Base-by-base conservation (phyloP, 2,113 vertebrate species). In the Myrmecobius fasciatus region DNA sequence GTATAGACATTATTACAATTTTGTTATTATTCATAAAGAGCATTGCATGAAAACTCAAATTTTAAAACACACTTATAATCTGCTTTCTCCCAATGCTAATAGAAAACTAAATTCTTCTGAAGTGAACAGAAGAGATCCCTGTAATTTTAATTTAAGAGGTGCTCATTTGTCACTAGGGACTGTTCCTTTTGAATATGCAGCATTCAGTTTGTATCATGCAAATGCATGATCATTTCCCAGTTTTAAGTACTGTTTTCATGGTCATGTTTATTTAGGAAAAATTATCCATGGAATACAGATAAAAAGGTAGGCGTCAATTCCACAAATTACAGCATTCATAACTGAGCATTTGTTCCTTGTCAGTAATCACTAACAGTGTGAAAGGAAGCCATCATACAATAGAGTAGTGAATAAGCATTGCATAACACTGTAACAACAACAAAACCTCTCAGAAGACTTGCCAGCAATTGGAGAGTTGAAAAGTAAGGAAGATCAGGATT, bases 251-350 rank as follows among this genome's bases (percentile, higher is more conserved):
- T 97, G 97, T 97, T 97, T 97, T 97, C 95, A 94, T 89, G 67
- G 53, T 91, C 97, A 36, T 51, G 95, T 95, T 97, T 97, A 97
- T 92, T 96, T 95, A 94, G 93, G 93, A 89, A 54, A 97, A 97
- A 97, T 97, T 97, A 97, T 95, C 95, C 96, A 92, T 96, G 94
- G 96, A 92, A 95, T 94, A 36, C 49, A 97, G 94, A 97, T 96
- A 96, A 97, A 97, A 90, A 97, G 92, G 92, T 89, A 96, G 46
- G 54, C 93, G 96, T 95, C 93, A 96, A 94, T 93, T 97, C 97
- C 97, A 93, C 94, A 97, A 98, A 97, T 97, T 96, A 96, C 25
- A 91, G 93, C 91, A 97, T 96, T 97, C 93, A 96, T 95, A 97
- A 97, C 97, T 96, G 96, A 98, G 96, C 93, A 89, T 53, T 96